These are phyloP conservation scores for Damaliscus lunatus DNA, from an alignment of 2,113 vertebrate genomes.

Conservation along the genomic window DNA sequence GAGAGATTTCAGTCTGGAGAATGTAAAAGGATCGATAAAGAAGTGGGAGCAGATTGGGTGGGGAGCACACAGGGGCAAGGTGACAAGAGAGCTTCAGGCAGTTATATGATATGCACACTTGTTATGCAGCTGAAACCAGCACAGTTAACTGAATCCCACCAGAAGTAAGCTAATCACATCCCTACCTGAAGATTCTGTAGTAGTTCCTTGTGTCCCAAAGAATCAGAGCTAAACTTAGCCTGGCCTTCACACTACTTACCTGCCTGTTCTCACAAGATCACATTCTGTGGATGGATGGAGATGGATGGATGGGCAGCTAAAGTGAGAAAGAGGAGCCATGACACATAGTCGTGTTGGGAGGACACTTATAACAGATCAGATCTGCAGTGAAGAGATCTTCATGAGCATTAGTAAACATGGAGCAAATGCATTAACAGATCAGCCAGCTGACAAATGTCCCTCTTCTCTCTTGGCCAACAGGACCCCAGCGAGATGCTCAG, in stretches of 20 bases:
- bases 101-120: not conserved
- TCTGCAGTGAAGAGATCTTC: not conserved
- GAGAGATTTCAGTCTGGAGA: not conserved
- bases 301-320: not conserved
- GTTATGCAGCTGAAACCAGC: not conserved
- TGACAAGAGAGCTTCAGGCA: not conserved
- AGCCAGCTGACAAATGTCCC: not conserved
- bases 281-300: not conserved
- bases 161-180: not conserved
- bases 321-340: not conserved
- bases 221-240: not conserved
- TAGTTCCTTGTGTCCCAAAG: not conserved
- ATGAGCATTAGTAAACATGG: accelerated
- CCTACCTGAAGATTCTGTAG: not conserved
- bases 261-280: not conserved
- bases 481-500: conserved; percentile 91
- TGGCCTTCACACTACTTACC: not conserved
- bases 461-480: conserved; percentile 76
- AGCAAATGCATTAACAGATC: not conserved
- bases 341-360: no score
- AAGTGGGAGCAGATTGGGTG: not conserved
- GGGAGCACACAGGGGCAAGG: not conserved
- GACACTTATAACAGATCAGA: not conserved
- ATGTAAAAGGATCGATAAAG: not conserved
- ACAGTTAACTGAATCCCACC: not conserved